A percentile compares a stretch with the other conserved stretches of the same genome.
phyloP scores from a whole-genome alignment of 2,797 vertebrate genomes.

The Peromyscus aztecus region DNA sequence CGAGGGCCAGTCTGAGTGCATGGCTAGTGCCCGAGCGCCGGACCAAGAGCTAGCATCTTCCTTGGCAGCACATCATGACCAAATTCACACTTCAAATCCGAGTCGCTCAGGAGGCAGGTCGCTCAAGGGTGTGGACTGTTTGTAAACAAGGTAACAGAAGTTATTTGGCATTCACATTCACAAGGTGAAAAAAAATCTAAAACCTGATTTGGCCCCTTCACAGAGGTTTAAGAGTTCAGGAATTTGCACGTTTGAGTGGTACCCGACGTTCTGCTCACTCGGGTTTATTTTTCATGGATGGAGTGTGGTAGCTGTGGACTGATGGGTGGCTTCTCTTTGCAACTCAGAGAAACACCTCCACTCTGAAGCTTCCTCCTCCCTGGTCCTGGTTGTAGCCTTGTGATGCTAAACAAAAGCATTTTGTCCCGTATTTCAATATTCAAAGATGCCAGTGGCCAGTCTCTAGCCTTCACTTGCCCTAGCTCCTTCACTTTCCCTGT shows the following conservation, averaged over 20 bases:
- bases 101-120: neutral
- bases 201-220: neutral
- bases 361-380: neutral
- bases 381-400: neutral
- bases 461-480: neutral
- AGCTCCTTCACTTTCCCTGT: neutral
- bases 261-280: neutral
- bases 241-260: neutral
- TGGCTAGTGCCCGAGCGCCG: neutral
- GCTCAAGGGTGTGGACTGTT: neutral
- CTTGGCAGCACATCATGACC: neutral
- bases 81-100: neutral
- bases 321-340: neutral
- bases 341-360: neutral
- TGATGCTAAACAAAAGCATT: neutral
- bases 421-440: neutral
- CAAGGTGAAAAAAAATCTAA: neutral
- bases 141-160: neutral
- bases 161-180: neutral
- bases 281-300: neutral
- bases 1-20: fast-evolving
- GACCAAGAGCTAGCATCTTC: fast-evolving
- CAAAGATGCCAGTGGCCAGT: neutral
- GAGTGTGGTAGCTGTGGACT: neutral
- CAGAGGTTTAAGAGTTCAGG: neutral